Evolutionary conservation across 2,797 vertebrate species (phyloP).

Genomic region (Carduelis carduelis): DNA sequence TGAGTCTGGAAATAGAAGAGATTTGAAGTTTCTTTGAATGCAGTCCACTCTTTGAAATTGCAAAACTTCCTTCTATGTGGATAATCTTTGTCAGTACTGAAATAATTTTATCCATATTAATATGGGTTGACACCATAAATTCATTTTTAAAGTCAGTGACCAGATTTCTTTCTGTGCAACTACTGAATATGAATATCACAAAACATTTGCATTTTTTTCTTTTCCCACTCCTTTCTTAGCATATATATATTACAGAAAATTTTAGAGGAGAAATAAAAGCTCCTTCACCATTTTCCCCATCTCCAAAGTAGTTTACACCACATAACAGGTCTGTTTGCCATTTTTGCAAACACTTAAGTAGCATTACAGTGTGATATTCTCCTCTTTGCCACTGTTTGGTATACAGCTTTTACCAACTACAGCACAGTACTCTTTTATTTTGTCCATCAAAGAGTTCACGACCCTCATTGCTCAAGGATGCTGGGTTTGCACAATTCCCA

Average conservation of each 20-base stretch:
- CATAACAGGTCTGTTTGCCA: not conserved
- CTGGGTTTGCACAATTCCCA: not conserved
- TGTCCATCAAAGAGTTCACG: not conserved
- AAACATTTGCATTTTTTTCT: not conserved
- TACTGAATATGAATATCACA: not conserved
- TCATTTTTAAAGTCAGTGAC: not conserved
- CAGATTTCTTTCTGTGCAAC: not conserved
- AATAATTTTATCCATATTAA: not conserved
- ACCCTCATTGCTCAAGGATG: not conserved
- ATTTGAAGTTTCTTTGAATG: not conserved
- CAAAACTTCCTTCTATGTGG: not conserved
- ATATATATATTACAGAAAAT: not conserved
- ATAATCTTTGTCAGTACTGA: not conserved
- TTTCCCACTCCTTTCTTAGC: not conserved
- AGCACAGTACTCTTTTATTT: not conserved
- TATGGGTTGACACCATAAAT: not conserved
- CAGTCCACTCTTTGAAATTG: not conserved
- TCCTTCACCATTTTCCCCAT: not conserved
- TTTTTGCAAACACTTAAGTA: not conserved
- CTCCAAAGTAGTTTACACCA: not conserved
- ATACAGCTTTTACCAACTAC: not conserved
- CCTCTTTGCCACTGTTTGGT: not conserved
- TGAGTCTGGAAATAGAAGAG: not conserved
- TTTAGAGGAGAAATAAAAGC: not conserved
- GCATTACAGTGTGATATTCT: not conserved